Evolutionary conservation across 2,888 invertebrate species (phyloP).

Genomic region (Priocnemis perturbator): DNA sequence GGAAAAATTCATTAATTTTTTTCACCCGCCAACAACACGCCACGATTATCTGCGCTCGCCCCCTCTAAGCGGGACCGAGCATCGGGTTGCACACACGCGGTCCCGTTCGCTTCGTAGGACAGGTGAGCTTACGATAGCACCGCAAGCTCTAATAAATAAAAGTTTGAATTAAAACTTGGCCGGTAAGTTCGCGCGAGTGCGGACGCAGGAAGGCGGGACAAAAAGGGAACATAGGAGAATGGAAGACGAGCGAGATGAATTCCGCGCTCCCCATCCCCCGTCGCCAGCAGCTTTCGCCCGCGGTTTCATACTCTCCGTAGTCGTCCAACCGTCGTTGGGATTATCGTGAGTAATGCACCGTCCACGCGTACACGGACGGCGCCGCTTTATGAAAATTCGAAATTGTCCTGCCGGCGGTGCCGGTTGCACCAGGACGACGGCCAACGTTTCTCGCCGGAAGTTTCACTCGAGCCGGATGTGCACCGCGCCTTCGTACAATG

Average conservation of each 20-base stretch:
- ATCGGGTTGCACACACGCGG: neutral
- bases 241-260: no score
- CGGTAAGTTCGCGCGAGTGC: slow-evolving; percentile 51
- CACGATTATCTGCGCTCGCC: no score
- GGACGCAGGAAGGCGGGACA: no score
- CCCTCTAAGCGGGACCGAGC: neutral
- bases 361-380: slow-evolving; percentile 39
- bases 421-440: neutral
- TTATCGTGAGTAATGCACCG: slow-evolving; percentile 63
- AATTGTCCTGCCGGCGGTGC: slow-evolving; percentile 48
- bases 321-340: slow-evolving; percentile 51
- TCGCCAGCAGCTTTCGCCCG: slow-evolving; percentile 45
- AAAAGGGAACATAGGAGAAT: no score
- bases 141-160: slow-evolving; percentile 64
- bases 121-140: slow-evolving; percentile 54
- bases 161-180: slow-evolving; percentile 65
- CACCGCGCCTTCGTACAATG: no score
- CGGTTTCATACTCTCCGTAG: slow-evolving; percentile 51
- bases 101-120: neutral
- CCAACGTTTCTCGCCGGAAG: no score
- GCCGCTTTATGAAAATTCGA: slow-evolving; percentile 60
- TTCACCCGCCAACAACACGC: no score
- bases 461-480: no score
- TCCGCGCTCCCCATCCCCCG: slow-evolving; percentile 13
- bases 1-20: no score